Conservation (phyloP, 1,140 invertebrate genomes). For the Cyclargus thomasi region DNA sequence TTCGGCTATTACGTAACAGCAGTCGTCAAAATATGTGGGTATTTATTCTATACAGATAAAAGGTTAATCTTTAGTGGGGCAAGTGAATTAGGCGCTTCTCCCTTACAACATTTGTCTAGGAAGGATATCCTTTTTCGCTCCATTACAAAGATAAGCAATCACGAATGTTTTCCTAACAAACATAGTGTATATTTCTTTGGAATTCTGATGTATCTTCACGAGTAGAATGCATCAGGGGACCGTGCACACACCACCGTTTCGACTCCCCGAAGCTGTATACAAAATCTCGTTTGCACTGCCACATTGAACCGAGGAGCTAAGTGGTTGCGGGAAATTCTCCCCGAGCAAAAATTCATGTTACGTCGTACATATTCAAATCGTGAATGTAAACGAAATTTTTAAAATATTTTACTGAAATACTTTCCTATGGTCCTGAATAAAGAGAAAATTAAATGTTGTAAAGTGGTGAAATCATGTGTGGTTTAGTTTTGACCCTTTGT, state of each 20-base stretch:
- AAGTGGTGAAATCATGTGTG: no score
- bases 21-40: constrained; percentile 1
- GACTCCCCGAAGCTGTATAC: constrained; percentile 7
- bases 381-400: neutral
- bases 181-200: constrained; percentile 2
- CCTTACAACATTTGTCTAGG: constrained; percentile 6
- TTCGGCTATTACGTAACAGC: neutral
- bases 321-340: neutral
- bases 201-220: neutral
- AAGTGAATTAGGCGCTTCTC: neutral
- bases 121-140: constrained; percentile 14
- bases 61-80: neutral
- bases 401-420: neutral
- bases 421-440: neutral
- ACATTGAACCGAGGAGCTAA: constrained; percentile 11
- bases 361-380: constrained; percentile 7
- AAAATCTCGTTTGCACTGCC: constrained; percentile 10
- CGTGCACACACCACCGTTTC: neutral
- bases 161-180: constrained; percentile 8
- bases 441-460: no score
- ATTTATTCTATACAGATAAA: neutral
- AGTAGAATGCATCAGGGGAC: constrained; percentile 9
- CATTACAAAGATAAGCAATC: constrained; percentile 16
- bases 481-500: no score
- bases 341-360: constrained; percentile 4